These are phyloP conservation scores for Manacus vitellinus DNA, from an alignment of 2,113 vertebrate genomes.

Conservation along the genomic window DNA sequence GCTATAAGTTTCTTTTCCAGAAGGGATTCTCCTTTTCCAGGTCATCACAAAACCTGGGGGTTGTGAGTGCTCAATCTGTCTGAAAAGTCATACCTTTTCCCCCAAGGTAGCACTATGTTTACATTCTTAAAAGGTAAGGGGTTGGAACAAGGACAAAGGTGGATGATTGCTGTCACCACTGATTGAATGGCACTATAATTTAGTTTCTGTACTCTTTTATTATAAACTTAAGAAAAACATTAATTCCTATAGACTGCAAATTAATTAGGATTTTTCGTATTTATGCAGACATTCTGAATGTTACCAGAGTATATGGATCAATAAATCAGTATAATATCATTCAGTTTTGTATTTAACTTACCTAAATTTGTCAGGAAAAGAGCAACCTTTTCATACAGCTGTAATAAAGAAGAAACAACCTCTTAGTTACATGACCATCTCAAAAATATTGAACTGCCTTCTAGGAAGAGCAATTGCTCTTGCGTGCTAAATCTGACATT, in stretches of 20 bases:
- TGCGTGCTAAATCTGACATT: neutral
- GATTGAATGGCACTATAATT: neutral
- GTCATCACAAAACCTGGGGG: neutral
- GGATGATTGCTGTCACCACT: neutral
- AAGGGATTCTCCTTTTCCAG: neutral
- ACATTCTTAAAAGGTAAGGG: neutral
- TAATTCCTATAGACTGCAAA: neutral
- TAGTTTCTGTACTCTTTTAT: neutral
- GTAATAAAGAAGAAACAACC: constrained; percentile 65
- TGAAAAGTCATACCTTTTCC: neutral
- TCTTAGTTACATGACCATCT: neutral
- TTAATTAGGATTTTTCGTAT: neutral
- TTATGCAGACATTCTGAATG: neutral
- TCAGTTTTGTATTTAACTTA: constrained; percentile 72
- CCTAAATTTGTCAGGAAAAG: constrained; percentile 93
- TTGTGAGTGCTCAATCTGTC: neutral
- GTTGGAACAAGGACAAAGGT: neutral
- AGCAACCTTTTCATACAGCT: constrained; percentile 95
- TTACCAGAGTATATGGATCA: neutral
- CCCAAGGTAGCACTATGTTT: neutral
- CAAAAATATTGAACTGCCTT: neutral
- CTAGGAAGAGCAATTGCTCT: neutral
- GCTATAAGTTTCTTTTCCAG: neutral
- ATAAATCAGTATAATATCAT: neutral
- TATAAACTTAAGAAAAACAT: neutral